These are phyloP conservation scores for Heterohyrax brucei DNA, from an alignment of 2,797 vertebrate species.

Conservation along the genomic window DNA sequence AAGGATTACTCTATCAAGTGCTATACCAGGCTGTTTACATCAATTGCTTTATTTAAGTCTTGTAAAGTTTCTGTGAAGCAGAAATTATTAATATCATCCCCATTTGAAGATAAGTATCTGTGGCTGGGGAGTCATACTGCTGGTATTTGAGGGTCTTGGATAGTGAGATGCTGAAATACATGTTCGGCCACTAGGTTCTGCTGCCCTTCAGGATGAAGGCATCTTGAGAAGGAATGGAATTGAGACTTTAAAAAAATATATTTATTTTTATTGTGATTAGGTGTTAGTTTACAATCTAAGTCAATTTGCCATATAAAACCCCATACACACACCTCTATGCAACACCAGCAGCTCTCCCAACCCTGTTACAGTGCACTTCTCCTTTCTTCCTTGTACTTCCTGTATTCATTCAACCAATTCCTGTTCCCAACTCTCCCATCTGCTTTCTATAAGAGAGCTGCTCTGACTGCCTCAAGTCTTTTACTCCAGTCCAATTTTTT, in stretches of 20 bases:
- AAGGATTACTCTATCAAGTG: not conserved
- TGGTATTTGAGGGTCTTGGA: not conserved
- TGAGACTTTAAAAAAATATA: not conserved
- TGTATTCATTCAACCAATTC: too few relatives aligned
- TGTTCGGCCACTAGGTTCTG: not conserved
- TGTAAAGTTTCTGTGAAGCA: not conserved
- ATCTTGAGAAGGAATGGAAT: not conserved
- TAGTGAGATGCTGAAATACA: not conserved
- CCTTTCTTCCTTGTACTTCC: too few relatives aligned
- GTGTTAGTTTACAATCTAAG: too few relatives aligned
- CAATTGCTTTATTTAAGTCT: conserved; percentile 49
- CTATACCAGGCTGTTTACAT: not conserved
- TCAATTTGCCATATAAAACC: too few relatives aligned
- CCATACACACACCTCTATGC: too few relatives aligned
- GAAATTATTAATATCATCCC: not conserved
- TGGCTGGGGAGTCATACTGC: not conserved
- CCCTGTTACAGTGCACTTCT: too few relatives aligned
- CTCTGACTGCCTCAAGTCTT: too few relatives aligned
- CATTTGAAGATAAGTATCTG: not conserved
- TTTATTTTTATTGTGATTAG: too few relatives aligned
- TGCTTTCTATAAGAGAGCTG: too few relatives aligned
- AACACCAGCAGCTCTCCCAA: too few relatives aligned
- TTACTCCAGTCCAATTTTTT: too few relatives aligned
- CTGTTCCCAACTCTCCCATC: too few relatives aligned
- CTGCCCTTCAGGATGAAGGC: not conserved